Evolutionary conservation across 2,797 vertebrate species (phyloP).

Genomic region (Enteromius afrohamiltoni): DNA sequence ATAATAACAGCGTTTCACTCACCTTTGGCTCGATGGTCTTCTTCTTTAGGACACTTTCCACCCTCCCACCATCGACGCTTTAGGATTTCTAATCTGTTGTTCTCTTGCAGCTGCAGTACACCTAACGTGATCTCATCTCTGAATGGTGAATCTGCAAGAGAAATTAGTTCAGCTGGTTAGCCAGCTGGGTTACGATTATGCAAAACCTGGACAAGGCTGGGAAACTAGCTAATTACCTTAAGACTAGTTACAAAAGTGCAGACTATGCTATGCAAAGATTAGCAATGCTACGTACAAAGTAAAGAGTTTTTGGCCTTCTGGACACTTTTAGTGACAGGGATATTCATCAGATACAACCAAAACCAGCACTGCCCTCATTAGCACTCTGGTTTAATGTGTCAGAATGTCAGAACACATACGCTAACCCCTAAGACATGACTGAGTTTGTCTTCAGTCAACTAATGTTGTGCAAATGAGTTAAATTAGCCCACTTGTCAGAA

Average conservation of each 20-base stretch:
- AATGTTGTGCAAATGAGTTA: conserved; percentile 12
- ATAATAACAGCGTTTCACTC: conserved; percentile 57
- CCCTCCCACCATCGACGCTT: conserved; percentile 95
- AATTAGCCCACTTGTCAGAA: conserved; percentile 32
- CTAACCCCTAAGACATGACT: conserved; percentile 2
- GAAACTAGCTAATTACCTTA: neutral
- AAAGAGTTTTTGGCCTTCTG: neutral
- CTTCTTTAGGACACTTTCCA: conserved; percentile 89
- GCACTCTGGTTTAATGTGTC: neutral
- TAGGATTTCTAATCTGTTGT: conserved; percentile 91
- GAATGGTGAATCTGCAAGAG: conserved; percentile 84
- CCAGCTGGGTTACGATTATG: neutral
- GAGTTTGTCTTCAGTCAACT: conserved; percentile 8
- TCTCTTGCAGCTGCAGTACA: conserved; percentile 92
- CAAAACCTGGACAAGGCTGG: neutral
- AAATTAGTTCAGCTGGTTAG: neutral
- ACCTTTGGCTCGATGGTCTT: conserved; percentile 92
- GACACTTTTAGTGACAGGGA: neutral
- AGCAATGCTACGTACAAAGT: neutral
- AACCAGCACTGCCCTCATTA: conserved; percentile 5
- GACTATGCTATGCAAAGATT: neutral
- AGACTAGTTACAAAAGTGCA: neutral
- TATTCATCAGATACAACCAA: neutral
- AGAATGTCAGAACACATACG: conserved; percentile 6
- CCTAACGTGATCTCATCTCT: conserved; percentile 91